Percentiles rank a stretch among this genome's conserved stretches.
Conservation (phyloP, 2,797 vertebrate genomes). For the Ptychobarbus kaznakovi region DNA sequence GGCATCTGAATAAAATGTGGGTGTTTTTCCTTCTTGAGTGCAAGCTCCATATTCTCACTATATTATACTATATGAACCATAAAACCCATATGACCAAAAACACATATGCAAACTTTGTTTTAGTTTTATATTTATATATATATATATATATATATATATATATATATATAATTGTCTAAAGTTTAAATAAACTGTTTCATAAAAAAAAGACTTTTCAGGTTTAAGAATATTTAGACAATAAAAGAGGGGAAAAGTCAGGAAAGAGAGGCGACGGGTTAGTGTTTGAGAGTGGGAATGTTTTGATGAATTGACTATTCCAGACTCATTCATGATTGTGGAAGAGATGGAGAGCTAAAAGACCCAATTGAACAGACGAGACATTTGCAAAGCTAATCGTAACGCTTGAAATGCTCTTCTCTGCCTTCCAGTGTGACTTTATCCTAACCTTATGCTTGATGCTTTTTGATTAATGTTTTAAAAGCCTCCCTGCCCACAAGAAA, state of each 20-base stretch:
- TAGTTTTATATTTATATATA: too few relatives aligned
- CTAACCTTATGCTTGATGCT: conserved; percentile 39
- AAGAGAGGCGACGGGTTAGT: background rate
- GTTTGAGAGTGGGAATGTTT: conserved; percentile 15
- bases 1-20: background rate
- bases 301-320: conserved; percentile 38
- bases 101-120: background rate
- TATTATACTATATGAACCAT: background rate
- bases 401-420: conserved; percentile 18
- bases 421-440: conserved; percentile 27
- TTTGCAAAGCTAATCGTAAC: conserved; percentile 37
- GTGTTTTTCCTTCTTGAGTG: background rate
- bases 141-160: too few relatives aligned
- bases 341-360: conserved; percentile 8
- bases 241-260: background rate
- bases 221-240: conserved; percentile 27
- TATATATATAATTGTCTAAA: too few relatives aligned
- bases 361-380: conserved; percentile 9
- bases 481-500: conserved; percentile 49
- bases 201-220: background rate
- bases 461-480: conserved; percentile 47
- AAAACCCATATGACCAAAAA: background rate
- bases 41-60: background rate
- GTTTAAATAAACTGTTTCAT: background rate
- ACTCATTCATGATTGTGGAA: conserved; percentile 18